Evolutionary conservation across 2,888 invertebrate species (phyloP).

Genomic region (Dusona sp.): DNA sequence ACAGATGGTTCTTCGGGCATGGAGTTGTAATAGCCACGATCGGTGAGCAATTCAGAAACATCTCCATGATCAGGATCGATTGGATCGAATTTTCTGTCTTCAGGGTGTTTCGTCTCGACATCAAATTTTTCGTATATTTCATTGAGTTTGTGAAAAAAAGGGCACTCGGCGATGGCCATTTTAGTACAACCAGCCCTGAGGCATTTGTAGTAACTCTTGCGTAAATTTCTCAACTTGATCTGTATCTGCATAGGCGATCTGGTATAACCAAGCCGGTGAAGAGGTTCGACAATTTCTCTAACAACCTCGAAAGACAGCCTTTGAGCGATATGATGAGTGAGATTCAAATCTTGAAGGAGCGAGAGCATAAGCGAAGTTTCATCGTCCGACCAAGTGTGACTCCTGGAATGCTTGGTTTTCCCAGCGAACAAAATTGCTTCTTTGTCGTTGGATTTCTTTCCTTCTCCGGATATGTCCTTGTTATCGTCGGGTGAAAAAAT

Average conservation of each 20-base stretch:
- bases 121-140: constrained; percentile 68
- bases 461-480: not conserved
- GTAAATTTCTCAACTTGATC: constrained; percentile 72
- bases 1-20: not conserved
- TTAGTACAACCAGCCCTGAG: constrained; percentile 64
- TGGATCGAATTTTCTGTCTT: constrained; percentile 42
- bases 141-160: constrained; percentile 74
- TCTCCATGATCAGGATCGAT: constrained; percentile 58
- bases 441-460: not conserved
- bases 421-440: not conserved
- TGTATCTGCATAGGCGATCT: constrained; percentile 74
- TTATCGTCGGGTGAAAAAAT: not conserved
- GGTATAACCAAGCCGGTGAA: constrained; percentile 66
- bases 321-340: constrained; percentile 65
- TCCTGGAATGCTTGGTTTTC: constrained; percentile 61
- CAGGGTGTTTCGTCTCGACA: constrained; percentile 28
- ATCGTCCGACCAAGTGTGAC: constrained; percentile 71
- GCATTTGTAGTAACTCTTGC: constrained; percentile 72
- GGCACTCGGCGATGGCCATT: constrained; percentile 70
- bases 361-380: constrained; percentile 71
- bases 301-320: constrained; percentile 73
- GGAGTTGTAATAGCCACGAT: constrained; percentile 66
- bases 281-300: constrained; percentile 67
- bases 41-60: constrained; percentile 63
- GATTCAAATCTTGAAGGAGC: constrained; percentile 70